phyloP scores from a whole-genome alignment of 64 coral and sea anemone species.

The Montipora sp. region DNA sequence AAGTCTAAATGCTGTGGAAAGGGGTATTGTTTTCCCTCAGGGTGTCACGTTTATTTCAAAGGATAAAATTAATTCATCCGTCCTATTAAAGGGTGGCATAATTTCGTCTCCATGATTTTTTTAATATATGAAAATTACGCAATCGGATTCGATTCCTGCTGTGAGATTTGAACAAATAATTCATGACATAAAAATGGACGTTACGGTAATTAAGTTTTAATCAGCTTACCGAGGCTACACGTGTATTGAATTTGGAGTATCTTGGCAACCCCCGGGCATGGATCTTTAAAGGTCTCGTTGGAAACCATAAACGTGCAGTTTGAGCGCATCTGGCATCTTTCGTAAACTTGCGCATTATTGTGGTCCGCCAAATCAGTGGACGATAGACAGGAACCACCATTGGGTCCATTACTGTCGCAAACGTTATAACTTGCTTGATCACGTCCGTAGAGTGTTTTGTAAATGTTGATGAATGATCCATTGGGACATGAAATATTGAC shows the following conservation, averaged over 20 bases:
- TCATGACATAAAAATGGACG: too few species aligned
- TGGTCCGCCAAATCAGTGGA: slow-evolving; percentile 26
- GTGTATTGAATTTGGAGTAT: slow-evolving; percentile 28
- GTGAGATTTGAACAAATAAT: too few species aligned
- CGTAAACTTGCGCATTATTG: slow-evolving; percentile 42
- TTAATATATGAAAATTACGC: too few species aligned
- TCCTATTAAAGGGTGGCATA: too few species aligned
- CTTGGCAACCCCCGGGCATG: slow-evolving; percentile 47
- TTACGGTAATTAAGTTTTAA: too few species aligned
- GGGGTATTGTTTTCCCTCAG: too few species aligned
- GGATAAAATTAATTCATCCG: too few species aligned
- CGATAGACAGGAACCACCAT: neutral
- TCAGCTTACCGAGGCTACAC: slow-evolving; percentile 46
- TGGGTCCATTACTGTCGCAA: neutral
- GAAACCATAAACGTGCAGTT: slow-evolving; percentile 41
- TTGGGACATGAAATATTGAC: slow-evolving; percentile 29
- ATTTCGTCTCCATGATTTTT: too few species aligned
- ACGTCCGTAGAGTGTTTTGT: slow-evolving; percentile 32
- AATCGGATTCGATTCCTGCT: too few species aligned
- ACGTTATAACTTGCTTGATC: neutral
- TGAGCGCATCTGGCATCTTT: slow-evolving; percentile 49
- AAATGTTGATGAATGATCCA: slow-evolving; percentile 53
- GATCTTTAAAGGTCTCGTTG: slow-evolving; percentile 27
- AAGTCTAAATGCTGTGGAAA: too few species aligned
- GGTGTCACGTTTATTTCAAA: too few species aligned